Conservation (phyloP, 1,140 invertebrate genomes). For the Drusus annulatus region DNA sequence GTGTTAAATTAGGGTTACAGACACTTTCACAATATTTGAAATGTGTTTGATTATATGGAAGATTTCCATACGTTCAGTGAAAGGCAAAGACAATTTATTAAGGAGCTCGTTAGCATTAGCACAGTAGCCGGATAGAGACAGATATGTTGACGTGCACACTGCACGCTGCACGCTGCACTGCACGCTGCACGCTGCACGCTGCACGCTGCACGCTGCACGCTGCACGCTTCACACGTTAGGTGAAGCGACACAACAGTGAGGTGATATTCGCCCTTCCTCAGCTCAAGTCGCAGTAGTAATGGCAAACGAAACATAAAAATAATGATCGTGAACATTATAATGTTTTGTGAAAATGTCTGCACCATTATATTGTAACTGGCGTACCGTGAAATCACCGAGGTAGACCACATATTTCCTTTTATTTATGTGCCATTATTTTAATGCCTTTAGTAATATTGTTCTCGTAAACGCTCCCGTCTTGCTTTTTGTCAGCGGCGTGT, state of each 20-base stretch:
- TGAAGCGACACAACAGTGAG: no score
- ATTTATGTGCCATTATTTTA: conserved; percentile 43
- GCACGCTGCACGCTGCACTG: no score
- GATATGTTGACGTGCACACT: no score
- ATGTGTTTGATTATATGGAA: no score
- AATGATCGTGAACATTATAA: conserved; percentile 44
- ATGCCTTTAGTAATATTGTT: conserved; percentile 14
- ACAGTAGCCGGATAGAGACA: no score
- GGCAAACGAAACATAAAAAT: conserved; percentile 47
- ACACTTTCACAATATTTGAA: neutral
- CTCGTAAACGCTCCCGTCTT: conserved; percentile 12
- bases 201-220: no score
- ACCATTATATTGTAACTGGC: conserved; percentile 47
- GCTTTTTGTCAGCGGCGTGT: conserved; percentile 10
- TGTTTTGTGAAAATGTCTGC: conserved; percentile 51
- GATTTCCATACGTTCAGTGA: no score
- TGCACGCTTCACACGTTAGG: no score
- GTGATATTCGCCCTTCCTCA: neutral
- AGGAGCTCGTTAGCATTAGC: no score
- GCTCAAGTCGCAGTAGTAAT: conserved; percentile 8
- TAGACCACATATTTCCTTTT: conserved; percentile 42
- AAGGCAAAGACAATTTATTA: no score
- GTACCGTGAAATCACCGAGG: conserved; percentile 50
- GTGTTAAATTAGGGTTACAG: conserved; percentile 1
- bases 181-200: no score